Evolutionary conservation across 1,140 invertebrate species (phyloP), one percentile per base, ranked within the genome.

Genomic region (Bombus sylvicola): DNA sequence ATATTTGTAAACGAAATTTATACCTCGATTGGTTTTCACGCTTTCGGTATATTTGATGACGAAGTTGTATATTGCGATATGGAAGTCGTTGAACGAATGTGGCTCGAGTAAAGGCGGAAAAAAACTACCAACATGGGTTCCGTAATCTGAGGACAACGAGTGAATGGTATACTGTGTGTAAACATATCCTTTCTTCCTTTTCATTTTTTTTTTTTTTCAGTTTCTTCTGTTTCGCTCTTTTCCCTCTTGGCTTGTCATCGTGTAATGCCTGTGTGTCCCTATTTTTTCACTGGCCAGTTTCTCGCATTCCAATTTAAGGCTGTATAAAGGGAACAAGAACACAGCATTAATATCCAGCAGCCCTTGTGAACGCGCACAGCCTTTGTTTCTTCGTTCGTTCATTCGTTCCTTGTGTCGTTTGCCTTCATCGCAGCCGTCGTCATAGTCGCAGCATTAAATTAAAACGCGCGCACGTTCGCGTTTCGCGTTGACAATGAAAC

Each of bases 261-360:
- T 98, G 96, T 99, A 99, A 97, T 99, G 98, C 95, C 98, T 97
- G 95, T 99, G 98, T 97, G 99, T 99, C 97, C 99, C 98, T 90
- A 98, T 99, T 97, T 99, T 99, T 96, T 99, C 99, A 96, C 97
- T 98, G 87, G 98, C 98, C 94, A 99, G 96, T 96, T 99, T 99
- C 96, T 99, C 99, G 96, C 97, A 98, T 96, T 98, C 97, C 96
- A 98, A 96, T 96, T 98, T 98, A 92, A 98, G 96, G 95, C 97
- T 98, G 96, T 90, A 95, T 95, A 92, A 93, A 81, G 87, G 94
- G 92, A 94, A 94, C 92, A 92, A 94, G 84, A 93, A 75, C 74
- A 88, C 39, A 94, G 87, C 85, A 92, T 92, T 92, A 92, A 90
- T 92, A 90, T 92, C 81, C 90, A 90, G 81, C 91, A 91, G 57